These are phyloP conservation scores for Hyperoplus immaculatus DNA, from an alignment of 2,797 vertebrate genomes.

Conservation along the genomic window DNA sequence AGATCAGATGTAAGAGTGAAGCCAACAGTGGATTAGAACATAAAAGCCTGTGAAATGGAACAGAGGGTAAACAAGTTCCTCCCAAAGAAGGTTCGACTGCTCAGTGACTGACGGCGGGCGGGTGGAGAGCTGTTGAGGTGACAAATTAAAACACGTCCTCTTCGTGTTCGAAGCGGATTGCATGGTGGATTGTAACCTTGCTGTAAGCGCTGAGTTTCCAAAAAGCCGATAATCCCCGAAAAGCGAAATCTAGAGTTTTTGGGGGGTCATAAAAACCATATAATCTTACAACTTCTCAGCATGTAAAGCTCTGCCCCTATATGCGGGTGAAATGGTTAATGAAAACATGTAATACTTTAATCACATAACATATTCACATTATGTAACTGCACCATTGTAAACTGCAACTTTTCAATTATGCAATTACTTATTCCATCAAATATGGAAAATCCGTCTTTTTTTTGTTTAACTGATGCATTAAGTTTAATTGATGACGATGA, in stretches of 20 bases:
- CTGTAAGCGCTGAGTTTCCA: constrained; percentile 52
- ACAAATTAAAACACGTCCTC: constrained; percentile 71
- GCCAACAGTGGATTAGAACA: constrained; percentile 53
- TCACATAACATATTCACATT: neutral
- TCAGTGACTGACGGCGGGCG: constrained; percentile 21
- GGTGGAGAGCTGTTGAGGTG: constrained; percentile 52
- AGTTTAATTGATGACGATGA: neutral
- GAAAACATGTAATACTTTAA: constrained; percentile 6
- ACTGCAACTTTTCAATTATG: neutral
- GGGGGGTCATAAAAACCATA: constrained; percentile 39
- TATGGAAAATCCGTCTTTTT: too few species aligned
- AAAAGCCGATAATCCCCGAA: constrained; percentile 59
- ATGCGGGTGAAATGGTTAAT: constrained; percentile 17
- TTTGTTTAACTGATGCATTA: neutral
- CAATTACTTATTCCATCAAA: too few species aligned
- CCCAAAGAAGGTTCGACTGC: constrained; percentile 36
- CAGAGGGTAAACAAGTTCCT: constrained; percentile 38
- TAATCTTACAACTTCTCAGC: constrained; percentile 39
- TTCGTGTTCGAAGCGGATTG: constrained; percentile 51
- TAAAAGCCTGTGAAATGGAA: constrained; percentile 58
- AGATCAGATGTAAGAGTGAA: constrained; percentile 54
- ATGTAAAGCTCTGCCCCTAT: constrained; percentile 29
- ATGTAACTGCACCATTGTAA: neutral
- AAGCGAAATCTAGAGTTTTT: constrained; percentile 46
- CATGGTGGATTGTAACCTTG: constrained; percentile 51